Base-by-base conservation (phyloP, 2,888 invertebrate genomes). In the Caenorhabditis sulstoni region DNA sequence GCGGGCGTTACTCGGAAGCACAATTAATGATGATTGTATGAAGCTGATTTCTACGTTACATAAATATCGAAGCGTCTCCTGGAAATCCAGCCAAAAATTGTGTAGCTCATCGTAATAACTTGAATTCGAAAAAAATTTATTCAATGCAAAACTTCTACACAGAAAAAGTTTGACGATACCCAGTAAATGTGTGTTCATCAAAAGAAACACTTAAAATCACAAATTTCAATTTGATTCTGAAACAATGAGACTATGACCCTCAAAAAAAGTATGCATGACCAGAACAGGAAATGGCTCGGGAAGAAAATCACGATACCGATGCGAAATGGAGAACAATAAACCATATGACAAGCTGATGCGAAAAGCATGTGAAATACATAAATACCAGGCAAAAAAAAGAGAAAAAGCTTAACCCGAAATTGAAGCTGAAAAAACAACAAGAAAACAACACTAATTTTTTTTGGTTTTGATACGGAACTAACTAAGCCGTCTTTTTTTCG, bases 401-500 rank as follows among this genome's bases (percentile, higher is more conserved):
- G 57, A 49, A 53, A 64, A 47, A 73, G 64, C 50, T 39, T 23
- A 16, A 71, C 62, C 71, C 71, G 62, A 41, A 57, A 16, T n/a
- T 41, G 52, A 29, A 29, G 29, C 29, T 29, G 7, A 29, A 29
- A 29, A 29, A 29, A 29, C 29, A 29, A 29, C 29, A 29, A 29
- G 7, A 29, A 29, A 29, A 29, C 29, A 29, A 29, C n/a, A n/a
- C 29, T 29, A 29, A 29, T 29, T 29, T 29, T 29, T 29, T 29
- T 29, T 29, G 29, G 23, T 29, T 22, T 44, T 41, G 44, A 55
- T 55, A 41, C 11, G 2, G 9, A 52, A 23, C 52, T 29, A 29
- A 53, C 58, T 61, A 68, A n/a, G 57, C 55, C 5, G 73, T 74
- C 37, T 74, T 71, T 52, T 73, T 78, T 5, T 62, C 59, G 20